phyloP scores from a whole-genome alignment of 1,140 invertebrate genomes.

The Popillia japonica region DNA sequence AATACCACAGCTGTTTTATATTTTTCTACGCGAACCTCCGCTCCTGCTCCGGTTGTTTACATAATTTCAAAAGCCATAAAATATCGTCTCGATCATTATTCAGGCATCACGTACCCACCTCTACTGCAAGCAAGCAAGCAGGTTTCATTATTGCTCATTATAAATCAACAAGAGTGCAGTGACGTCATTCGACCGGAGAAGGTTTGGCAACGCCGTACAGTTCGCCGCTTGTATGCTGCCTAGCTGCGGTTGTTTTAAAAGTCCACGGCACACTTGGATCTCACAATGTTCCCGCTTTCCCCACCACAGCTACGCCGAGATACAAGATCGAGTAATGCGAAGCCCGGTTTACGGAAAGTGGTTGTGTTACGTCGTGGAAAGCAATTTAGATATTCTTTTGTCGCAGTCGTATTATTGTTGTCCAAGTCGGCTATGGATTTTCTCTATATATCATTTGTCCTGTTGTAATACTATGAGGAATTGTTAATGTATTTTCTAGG shows the following conservation, averaged over 20 bases:
- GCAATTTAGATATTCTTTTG: conserved; percentile 19
- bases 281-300: conserved; percentile 23
- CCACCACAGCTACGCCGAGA: conserved; percentile 36
- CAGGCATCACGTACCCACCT: conserved; percentile 39
- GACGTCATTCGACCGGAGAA: conserved; percentile 50
- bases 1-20: conserved; percentile 29
- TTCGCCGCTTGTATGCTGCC: conserved; percentile 30
- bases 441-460: background rate
- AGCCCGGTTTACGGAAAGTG: conserved; percentile 42
- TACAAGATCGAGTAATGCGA: conserved; percentile 44
- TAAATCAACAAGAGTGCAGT: conserved; percentile 55
- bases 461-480: background rate
- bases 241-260: conserved; percentile 12
- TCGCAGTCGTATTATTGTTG: background rate
- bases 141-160: conserved; percentile 55
- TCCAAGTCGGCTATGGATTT: conserved; percentile 23
- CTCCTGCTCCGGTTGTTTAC: background rate
- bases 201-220: conserved; percentile 49
- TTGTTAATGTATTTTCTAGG: conserved; percentile 6
- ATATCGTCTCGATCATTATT: conserved; percentile 29
- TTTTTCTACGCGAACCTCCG: conserved; percentile 14
- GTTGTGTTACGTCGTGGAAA: conserved; percentile 34
- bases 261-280: conserved; percentile 28
- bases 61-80: conserved; percentile 26
- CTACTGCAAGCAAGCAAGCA: conserved; percentile 39